A percentile compares a stretch with the other conserved stretches of the same genome.
Conservation (phyloP, 92 coral and sea anemone genomes). For the Meandrina meandrites region DNA sequence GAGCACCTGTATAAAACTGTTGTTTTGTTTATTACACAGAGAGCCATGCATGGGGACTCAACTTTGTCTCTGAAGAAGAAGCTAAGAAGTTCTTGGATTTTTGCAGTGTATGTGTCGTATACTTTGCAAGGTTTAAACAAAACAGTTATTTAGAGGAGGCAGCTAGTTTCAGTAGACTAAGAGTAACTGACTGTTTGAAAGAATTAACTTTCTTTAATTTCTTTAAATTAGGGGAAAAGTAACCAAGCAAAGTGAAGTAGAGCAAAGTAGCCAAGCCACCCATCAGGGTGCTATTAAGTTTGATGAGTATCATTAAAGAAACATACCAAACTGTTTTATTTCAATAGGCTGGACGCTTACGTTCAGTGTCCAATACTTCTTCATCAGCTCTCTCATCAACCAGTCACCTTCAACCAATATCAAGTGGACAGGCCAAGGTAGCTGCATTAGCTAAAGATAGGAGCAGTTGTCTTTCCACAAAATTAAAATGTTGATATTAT, state of each 20-base stretch:
- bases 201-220: no score
- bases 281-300: no score
- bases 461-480: no score
- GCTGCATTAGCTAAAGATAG: no score
- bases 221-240: no score
- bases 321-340: background rate
- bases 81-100: conserved; percentile 90
- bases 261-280: no score
- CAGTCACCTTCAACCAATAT: conserved; percentile 35
- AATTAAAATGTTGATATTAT: no score
- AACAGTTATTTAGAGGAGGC: no score
- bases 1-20: background rate
- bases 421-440: conserved; percentile 28
- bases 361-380: conserved; percentile 72
- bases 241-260: no score
- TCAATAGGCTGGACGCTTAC: conserved; percentile 72
- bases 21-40: conserved; percentile 45
- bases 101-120: conserved; percentile 74
- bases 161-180: no score
- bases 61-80: conserved; percentile 96
- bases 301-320: no score
- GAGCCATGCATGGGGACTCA: conserved; percentile 94
- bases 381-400: conserved; percentile 40
- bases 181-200: no score
- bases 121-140: background rate